A percentile compares a stretch with the other conserved stretches of the same genome.
Conservation (phyloP, 2,113 vertebrate genomes). For the Perca flavescens region DNA sequence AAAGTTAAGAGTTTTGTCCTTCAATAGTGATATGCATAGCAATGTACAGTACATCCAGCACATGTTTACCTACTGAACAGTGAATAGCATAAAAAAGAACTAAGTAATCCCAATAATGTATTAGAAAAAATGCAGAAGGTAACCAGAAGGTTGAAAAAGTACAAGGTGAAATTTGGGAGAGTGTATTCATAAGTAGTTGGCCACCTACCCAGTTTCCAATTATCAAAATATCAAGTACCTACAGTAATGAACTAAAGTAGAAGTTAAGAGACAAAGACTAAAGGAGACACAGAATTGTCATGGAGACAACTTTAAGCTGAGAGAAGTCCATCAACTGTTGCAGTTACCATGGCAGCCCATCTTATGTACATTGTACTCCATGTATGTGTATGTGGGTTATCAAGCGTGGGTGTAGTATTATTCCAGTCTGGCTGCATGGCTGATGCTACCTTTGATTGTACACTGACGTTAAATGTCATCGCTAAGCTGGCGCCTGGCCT, state of each 20-base stretch:
- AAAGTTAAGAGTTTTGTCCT: not conserved
- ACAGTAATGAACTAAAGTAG: constrained; percentile 30
- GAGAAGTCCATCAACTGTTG: constrained; percentile 38
- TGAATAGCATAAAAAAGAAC: not conserved
- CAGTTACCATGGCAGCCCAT: constrained; percentile 74
- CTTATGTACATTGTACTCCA: constrained; percentile 68
- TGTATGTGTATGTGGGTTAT: constrained; percentile 60
- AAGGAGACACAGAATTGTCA: constrained; percentile 59
- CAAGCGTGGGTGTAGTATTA: constrained; percentile 65
- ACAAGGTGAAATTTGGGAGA: not conserved
- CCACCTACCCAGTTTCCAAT: constrained; percentile 27
- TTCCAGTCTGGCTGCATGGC: constrained; percentile 45
- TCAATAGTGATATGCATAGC: not conserved
- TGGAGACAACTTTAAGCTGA: constrained; percentile 62
- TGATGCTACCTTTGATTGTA: constrained; percentile 68
- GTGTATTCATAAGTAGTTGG: constrained; percentile 11
- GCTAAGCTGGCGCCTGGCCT: constrained; percentile 27
- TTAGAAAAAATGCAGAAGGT: not conserved
- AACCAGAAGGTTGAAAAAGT: constrained; percentile 17
- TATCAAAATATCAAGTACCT: constrained; percentile 45
- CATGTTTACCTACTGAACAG: not conserved
- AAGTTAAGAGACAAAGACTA: constrained; percentile 44
- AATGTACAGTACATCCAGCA: not conserved
- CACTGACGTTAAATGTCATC: constrained; percentile 55
- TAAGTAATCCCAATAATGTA: not conserved